Evolutionary conservation across 2,113 vertebrate genomes (phyloP), one percentile per base, ranked within the genome.

Genomic region (Anolis sagrei): DNA sequence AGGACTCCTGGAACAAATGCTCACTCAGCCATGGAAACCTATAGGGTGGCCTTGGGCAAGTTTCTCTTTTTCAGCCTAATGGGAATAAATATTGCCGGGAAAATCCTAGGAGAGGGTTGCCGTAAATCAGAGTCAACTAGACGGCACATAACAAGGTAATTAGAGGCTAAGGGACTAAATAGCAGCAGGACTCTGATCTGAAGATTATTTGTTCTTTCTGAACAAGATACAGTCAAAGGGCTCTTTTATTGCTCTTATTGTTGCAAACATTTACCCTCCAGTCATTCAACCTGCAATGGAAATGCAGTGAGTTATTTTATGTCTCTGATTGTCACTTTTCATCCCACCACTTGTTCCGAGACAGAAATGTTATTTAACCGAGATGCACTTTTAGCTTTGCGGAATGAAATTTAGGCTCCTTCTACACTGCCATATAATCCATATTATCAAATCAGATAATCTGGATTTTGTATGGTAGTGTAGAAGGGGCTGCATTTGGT

Each of bases 321-420:
- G 81, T 36, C 49, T 83, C 51, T 82, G 79, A 1, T 76, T 86
- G 4, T 39, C 86, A n/a, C 72, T 58, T 16, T 36, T 16, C 14
- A 49, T 49, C 1, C 11, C 77, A 23, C 1, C 83, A 11, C 29
- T 10, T 3, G 19, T 1, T 18, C 2, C 7, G 48, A 85, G 11
- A 79, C 62, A 16, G 6, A 79, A 72, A 32, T 89, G n/a, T n/a
- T 82, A 34, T 64, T 85, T 1, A 48, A 49, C 66, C 58, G 25
- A 86, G 19, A 0, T 82, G 81, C 68, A 92, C 85, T 90, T 79
- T 84, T 69, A 73, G 68, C 0, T 51, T 9, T 74, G 72, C 49
- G 29, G 29, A 27, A 13, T 13, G 5, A 32, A 48, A 27, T n/a
- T n/a, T n/a, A n/a, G n/a, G n/a, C n/a, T n/a, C n/a, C 36, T 44